Evolutionary conservation across 2,113 vertebrate species (phyloP), one percentile per base, ranked within the genome.

Genomic region (Caranx melampygus): DNA sequence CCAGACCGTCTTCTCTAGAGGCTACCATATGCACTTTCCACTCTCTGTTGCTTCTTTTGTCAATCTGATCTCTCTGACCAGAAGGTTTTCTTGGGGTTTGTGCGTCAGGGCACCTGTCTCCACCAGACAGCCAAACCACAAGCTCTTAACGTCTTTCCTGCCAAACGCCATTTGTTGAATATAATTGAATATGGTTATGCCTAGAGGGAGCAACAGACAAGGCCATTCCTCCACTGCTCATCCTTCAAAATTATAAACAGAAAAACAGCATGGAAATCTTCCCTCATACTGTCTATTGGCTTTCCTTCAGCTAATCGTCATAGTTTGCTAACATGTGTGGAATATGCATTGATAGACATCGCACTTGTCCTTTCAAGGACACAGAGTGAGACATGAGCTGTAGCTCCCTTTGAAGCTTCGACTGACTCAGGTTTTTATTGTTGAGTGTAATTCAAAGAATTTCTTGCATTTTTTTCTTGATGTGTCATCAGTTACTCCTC

Each of bases 121-220:
- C 71, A 74, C 52, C 49, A 61, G 75, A 62, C 79, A 70, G 52
- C 37, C n/a, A 0, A 37, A 72, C 63, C 73, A 54, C 68, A 42
- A 35, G 72, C 63, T 66, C 51, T 54, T 42, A 40, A 8, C 65
- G 51, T 2, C 21, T 34, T 55, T 58, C 66, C 18, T 16, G 15
- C 52, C 52, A 69, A 72, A 70, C 6, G 12, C 57, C 71, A 65
- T 86, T 88, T 87, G 77, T 72, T 73, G 68, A 72, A 72, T 61
- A 51, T 86, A 86, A 89, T 88, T 89, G 79, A 83, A 79, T 66
- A 62, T 75, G 61, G 64, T 82, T 82, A 49, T 70, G 54, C 84
- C 82, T 34, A 6, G 51, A 82, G 81, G 52, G 58, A 45, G 26
- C 1, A 26, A 13, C 60, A 72, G 74, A 86, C 75, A 75, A 77